phyloP scores from a whole-genome alignment of 2,888 invertebrate genomes.

The Bruchidius siliquastri region DNA sequence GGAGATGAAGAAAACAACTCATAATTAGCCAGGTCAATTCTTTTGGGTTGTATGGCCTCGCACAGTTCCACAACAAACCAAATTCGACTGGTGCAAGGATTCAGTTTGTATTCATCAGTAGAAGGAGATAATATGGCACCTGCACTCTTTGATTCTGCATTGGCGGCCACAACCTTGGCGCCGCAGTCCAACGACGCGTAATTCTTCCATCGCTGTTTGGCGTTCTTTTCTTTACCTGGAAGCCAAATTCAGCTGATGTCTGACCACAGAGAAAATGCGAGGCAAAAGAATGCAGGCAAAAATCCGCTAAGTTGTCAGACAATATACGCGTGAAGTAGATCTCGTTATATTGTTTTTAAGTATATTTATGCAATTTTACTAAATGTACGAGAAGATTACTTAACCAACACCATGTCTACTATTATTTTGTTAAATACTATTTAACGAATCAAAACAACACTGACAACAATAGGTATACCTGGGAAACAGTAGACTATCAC shows the following conservation, averaged over 20 bases:
- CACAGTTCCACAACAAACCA: constrained; percentile 98
- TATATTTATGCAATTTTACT: too few species aligned
- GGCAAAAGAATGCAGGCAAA: too few species aligned
- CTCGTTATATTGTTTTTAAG: too few species aligned
- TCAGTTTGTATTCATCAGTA: constrained; percentile 96
- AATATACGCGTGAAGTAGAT: too few species aligned
- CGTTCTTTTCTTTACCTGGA: constrained; percentile 23
- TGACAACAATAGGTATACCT: too few species aligned
- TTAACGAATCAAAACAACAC: too few species aligned
- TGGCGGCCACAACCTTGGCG: constrained; percentile 88
- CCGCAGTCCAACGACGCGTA: constrained; percentile 97
- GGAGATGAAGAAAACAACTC: constrained; percentile 97
- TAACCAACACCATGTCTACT: too few species aligned
- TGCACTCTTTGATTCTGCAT: constrained; percentile 86
- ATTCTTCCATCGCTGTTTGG: constrained; percentile 65
- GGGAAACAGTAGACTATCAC: too few species aligned
- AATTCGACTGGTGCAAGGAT: constrained; percentile 86
- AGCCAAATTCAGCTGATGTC: neutral
- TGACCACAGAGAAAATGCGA: too few species aligned
- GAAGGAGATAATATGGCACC: constrained; percentile 83
- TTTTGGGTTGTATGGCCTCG: constrained; percentile 93
- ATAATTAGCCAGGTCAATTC: constrained; percentile 93
- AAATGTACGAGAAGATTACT: too few species aligned
- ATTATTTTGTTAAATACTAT: too few species aligned
- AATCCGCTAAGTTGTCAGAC: too few species aligned